Base-by-base conservation (phyloP, 2,797 vertebrate species). In the Balearica regulorum region DNA sequence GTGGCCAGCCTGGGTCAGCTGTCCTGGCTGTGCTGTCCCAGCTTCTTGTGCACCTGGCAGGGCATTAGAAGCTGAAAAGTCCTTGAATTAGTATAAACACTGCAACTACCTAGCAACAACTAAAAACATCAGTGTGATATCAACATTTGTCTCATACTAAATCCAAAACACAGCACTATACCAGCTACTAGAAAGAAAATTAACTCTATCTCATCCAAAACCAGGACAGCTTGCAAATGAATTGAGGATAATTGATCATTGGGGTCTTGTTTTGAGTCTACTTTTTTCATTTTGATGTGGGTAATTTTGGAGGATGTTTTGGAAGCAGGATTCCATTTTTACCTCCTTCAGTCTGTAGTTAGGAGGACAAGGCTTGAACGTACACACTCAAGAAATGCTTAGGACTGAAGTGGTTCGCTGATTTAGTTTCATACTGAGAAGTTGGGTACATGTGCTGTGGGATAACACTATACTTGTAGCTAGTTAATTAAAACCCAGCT, bases 401-500 rank as follows among this genome's bases (percentile, higher is more conserved):
- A 39, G 73, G n/a, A 39, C 69, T 55, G 37, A 80, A 61, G 14
- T 43, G 15, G 44, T 77, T 82, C 41, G 8, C 20, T 71, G 15
- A 3, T 93, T 80, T 68, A 53, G 13, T 71, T 62, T 76, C 53
- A 33, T 33, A 57, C 48, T 41, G 72, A 84, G 53, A 61, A 49
- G 4, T 1, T 39, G 29, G 26, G 58, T 22, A 14, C 10, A 3
- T 33, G 39, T 90, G 60, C 43, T 57, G 37, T 4, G 37, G 17
- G 16, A 12, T 77, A 83, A 61, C 0, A 1, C 20, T 70, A 2
- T 69, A 19, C 35, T 72, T 69, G 31, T 24, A 80, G 39, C 81
- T 89, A 70, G 64, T 64, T 92, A 87, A 82, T 93, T 85, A 94
- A 93, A 93, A 70, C 25, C 14, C 49, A 66, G 55, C 83, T 89